Conservation (phyloP, 2,113 vertebrate genomes). For the Dendrocopos noguchii region DNA sequence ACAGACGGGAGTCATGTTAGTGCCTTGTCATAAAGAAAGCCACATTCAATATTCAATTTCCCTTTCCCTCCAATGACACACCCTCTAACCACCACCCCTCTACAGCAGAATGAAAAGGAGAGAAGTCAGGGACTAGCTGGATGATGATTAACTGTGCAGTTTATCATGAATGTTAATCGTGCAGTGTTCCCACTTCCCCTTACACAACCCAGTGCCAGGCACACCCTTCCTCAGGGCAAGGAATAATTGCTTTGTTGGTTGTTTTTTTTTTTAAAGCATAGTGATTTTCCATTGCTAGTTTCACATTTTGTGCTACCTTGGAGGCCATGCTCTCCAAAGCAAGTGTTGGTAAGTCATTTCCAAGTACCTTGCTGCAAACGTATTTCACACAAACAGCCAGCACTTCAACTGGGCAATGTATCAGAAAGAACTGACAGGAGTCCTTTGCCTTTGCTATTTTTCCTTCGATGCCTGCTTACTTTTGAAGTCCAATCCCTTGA, state of each 20-base stretch:
- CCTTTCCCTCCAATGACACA: conserved; percentile 74
- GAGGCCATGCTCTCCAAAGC: conserved; percentile 22
- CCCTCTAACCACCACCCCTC: conserved; percentile 68
- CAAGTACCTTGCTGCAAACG: conserved; percentile 28
- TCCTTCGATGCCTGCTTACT: conserved; percentile 19
- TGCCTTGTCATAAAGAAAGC: conserved; percentile 83
- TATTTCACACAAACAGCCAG: not conserved
- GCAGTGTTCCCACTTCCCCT: conserved; percentile 30
- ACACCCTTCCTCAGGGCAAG: conserved; percentile 41
- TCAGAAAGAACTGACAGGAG: not conserved
- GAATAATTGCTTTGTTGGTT: not conserved
- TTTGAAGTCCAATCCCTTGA: not conserved
- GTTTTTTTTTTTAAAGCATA: not conserved
- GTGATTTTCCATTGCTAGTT: conserved; percentile 42
- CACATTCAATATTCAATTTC: conserved; percentile 75
- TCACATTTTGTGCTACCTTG: not conserved
- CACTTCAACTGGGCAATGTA: conserved; percentile 21
- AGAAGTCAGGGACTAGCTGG: conserved; percentile 44
- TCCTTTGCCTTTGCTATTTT: conserved; percentile 6
- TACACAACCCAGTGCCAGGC: conserved; percentile 24
- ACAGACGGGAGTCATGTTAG: conserved; percentile 99
- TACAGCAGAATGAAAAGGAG: conserved; percentile 40
- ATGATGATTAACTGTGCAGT: conserved; percentile 51
- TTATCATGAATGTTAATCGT: conserved; percentile 42
- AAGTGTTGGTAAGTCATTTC: conserved; percentile 9